Conservation (phyloP, 2,797 vertebrate species). For the Oryzias dopingdopingensis region DNA sequence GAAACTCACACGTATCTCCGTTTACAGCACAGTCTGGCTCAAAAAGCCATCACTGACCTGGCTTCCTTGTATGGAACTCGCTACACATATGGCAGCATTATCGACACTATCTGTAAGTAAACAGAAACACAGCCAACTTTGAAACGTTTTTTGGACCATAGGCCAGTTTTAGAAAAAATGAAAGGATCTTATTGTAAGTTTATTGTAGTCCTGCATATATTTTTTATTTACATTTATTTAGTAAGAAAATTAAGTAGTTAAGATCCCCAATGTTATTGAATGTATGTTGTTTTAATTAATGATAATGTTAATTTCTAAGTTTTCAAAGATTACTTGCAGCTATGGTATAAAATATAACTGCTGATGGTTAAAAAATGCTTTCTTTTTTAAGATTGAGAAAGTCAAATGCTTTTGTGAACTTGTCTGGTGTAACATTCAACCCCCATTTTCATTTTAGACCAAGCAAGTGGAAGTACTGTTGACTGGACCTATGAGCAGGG, state of each 20-base stretch:
- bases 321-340: no score
- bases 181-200: not conserved
- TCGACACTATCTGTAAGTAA: conserved; percentile 90
- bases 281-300: no score
- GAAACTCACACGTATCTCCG: not conserved
- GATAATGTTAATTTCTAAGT: no score
- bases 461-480: conserved; percentile 83
- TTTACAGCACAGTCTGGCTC: conserved; percentile 78
- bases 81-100: conserved; percentile 88
- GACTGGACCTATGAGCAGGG: conserved; percentile 94
- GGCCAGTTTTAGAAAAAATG: not conserved
- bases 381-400: no score
- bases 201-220: not conserved
- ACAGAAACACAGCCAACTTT: not conserved
- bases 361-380: no score
- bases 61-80: conserved; percentile 83
- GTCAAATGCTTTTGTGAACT: not conserved
- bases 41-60: conserved; percentile 77
- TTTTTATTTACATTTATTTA: no score
- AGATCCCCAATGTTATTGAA: no score
- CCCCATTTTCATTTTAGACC: conserved; percentile 71
- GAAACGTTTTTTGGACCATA: not conserved
- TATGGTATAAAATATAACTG: no score
- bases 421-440: not conserved
- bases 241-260: no score